phyloP scores from a whole-genome alignment of 92 coral and sea anemone species.

The Epizoanthus rinbou region DNA sequence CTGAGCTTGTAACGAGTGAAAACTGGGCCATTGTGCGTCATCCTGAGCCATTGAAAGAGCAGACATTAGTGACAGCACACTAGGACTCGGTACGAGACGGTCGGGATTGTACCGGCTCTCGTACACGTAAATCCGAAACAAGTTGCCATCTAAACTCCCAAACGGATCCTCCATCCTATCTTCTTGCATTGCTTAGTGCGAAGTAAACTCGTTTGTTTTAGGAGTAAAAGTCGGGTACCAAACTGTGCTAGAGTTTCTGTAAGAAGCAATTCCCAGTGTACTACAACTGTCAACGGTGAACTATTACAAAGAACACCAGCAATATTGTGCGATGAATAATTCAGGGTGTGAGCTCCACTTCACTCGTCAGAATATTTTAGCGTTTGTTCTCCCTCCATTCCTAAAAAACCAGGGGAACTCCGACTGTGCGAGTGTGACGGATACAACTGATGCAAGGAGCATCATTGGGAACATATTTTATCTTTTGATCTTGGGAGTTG shows the following conservation, averaged over 20 bases:
- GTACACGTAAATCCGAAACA: constrained; percentile 36
- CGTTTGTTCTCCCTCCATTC: constrained; percentile 8
- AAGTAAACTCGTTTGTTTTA: neutral
- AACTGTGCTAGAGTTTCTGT: neutral
- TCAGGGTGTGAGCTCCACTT: neutral
- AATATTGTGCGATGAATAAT: constrained; percentile 45
- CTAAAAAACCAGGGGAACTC: neutral
- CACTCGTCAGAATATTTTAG: constrained; percentile 19
- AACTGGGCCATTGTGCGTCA: constrained; percentile 97
- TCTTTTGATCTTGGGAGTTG: too few species aligned
- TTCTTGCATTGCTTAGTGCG: constrained; percentile 21
- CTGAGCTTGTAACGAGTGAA: constrained; percentile 89
- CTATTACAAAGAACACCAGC: constrained; percentile 29
- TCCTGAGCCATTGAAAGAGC: constrained; percentile 61
- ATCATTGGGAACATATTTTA: too few species aligned
- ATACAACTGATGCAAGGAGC: neutral
- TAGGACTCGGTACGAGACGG: constrained; percentile 42
- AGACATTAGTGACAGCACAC: constrained; percentile 31
- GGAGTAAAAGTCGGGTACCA: neutral
- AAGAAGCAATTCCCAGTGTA: constrained; percentile 10
- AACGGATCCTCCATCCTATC: constrained; percentile 15
- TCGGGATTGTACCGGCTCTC: constrained; percentile 37
- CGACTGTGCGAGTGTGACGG: neutral
- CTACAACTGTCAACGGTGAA: neutral
- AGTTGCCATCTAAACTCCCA: constrained; percentile 32